Evolutionary conservation across 2,113 vertebrate genomes (phyloP), one percentile per base, ranked within the genome.

Genomic region (Xyrauchen texanus): DNA sequence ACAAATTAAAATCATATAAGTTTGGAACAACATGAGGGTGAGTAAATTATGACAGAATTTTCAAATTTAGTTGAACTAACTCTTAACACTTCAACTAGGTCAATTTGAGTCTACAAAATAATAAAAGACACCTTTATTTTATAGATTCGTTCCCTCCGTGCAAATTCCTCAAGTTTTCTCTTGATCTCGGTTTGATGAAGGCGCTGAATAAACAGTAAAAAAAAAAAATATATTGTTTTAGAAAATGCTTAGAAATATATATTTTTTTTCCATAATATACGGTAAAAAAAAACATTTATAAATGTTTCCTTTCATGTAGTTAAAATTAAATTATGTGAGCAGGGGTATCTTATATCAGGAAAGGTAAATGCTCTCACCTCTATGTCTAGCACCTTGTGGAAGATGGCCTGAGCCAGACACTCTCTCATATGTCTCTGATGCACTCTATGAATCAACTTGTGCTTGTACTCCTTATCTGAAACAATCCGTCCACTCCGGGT

Each of bases 401-500:
- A 95, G 77, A 97, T 92, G 65, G 95, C 94, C 53, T 91, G 93
- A 34, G 96, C 94, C 83, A 98, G 88, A 85, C 94, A 94, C 78
- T 96, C 93, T 61, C 91, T 89, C 0, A 94, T 70, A 0, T 94
- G 91, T 73, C 89, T 93, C 77, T 97, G 94, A 49, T 96, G 95
- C n/a, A 94, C 89, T 79, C 69, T 93, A 83, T 92, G 94, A 88
- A 94, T 88, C 47, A 92, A 85, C 78, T 94, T 96, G 62, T 93
- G 89, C 2, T 85, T 91, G 77, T 95, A 97, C 88, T 98, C 97
- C 12, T 94, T 96, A 85, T 99, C 96, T 0, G 96, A 90, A 72
- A 98, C 92, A 70, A 99, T 96, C 58, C 94, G 93, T 16, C 97
- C 97, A 76, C 92, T 98, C 89, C 93, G 93, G 71, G 95, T 96